Percentiles rank a stretch among this genome's conserved stretches.
Conservation (phyloP, 2,113 vertebrate species). For the Proteles cristata region DNA sequence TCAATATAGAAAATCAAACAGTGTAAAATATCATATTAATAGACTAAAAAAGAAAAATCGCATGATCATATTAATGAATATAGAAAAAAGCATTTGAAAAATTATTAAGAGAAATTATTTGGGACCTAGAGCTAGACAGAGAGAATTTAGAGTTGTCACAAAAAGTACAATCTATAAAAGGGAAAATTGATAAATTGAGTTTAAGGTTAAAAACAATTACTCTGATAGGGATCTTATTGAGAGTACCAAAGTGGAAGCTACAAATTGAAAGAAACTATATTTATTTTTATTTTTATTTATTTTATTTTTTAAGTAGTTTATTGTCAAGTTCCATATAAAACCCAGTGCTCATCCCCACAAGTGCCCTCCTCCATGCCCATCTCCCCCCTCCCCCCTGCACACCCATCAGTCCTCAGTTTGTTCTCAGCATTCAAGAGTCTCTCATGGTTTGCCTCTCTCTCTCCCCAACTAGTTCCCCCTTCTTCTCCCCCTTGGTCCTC, state of each 20-base stretch:
- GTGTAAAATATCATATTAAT: not conserved
- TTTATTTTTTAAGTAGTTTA: too few relatives aligned
- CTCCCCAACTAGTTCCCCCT: too few relatives aligned
- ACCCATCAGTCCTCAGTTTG: too few relatives aligned
- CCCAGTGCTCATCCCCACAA: too few relatives aligned
- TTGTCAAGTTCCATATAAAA: too few relatives aligned
- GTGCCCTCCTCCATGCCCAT: too few relatives aligned
- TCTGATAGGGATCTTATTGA: not conserved
- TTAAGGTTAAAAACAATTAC: not conserved
- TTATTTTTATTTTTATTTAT: too few relatives aligned
- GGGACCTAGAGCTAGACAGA: not conserved
- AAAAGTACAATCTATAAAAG: not conserved
- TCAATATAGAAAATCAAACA: not conserved
- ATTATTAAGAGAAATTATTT: not conserved
- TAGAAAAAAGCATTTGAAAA: not conserved
- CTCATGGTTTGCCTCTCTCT: too few relatives aligned
- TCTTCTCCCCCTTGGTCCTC: too few relatives aligned
- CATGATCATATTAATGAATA: not conserved
- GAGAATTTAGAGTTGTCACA: not conserved
- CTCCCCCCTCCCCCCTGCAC: too few relatives aligned
- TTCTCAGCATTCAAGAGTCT: too few relatives aligned
- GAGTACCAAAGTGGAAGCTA: not conserved
- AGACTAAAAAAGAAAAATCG: not conserved
- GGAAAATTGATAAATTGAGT: not conserved
- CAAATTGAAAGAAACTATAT: not conserved